Base-by-base conservation (phyloP, 2,888 invertebrate species). In the Sminthurinus aureus region DNA sequence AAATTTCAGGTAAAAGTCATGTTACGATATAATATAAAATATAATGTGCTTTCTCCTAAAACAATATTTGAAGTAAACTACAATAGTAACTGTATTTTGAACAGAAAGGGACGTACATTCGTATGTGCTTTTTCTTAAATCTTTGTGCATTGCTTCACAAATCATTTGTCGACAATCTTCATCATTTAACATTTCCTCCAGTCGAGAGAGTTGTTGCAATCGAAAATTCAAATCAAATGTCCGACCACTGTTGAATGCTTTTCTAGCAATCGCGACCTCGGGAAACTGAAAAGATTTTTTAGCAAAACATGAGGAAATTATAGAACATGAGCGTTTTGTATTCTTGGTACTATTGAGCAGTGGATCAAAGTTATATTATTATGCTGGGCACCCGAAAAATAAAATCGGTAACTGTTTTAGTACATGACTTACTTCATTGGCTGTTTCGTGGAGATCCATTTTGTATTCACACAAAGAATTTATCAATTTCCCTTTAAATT, bases 211-310 rank as follows among this genome's bases (percentile, higher is more conserved):
- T 90, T 98, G 98, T 86, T 93, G 92, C 87, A 94, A 93, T 83
- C 98, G 93, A 92, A 94, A 97, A 91, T 94, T 93, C 89, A 96
- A 89, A 20, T 94, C 92, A 87, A 93, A 93, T 18, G 97, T 97
- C 88, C 94, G 93, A 24, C 97, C 97, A 82, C 93, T 93, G 85
- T 92, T 92, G 91, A 94, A 98, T 0, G 95, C 93, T 87, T 93
- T 93, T 67, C 96, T 92, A 69, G 94, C 93, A 86, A 92, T 93
- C 89, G 94, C 93, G 78, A 96, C 93, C 84, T 94, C 91, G 94
- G 95, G 89, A 78, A 78, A 78, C 15, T 64, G 52, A 22, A 78
- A 24, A 69, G n/a, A n/a, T n/a, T n/a, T n/a, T n/a, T n/a, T n/a
- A n/a, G n/a, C n/a, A n/a, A n/a, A n/a, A n/a, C n/a, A n/a, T n/a